phyloP scores from a whole-genome alignment of 2,888 invertebrate genomes.

The Eremobia ochroleuca region DNA sequence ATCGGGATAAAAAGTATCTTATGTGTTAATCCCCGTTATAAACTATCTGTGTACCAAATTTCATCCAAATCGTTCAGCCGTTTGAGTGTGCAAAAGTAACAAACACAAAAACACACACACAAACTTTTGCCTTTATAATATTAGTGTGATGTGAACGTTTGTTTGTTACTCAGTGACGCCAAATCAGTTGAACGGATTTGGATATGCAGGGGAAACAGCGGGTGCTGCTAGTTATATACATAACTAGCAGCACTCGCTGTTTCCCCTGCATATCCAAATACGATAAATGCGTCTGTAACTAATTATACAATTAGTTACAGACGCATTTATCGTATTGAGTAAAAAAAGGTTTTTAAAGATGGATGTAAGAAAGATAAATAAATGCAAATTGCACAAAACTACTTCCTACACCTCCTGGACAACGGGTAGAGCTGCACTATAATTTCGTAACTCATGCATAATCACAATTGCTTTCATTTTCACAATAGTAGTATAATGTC shows the following conservation, averaged over 20 bases:
- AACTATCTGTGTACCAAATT: too few species aligned
- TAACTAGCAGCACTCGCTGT: too few species aligned
- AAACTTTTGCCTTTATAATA: too few species aligned
- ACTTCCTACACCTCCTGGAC: too few species aligned
- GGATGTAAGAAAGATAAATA: background rate
- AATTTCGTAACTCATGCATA: background rate
- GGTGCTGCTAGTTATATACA: background rate
- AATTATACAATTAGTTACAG: too few species aligned
- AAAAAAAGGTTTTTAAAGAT: background rate
- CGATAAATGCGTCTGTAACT: too few species aligned
- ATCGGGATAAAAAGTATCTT: too few species aligned
- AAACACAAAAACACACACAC: too few species aligned
- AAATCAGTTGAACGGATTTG: background rate
- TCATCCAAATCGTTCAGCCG: too few species aligned
- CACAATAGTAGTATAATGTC: background rate
- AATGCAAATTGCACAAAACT: background rate
- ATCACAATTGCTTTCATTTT: constrained; percentile 4
- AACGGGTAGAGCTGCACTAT: background rate
- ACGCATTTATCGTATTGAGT: background rate
- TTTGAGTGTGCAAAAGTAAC: too few species aligned
- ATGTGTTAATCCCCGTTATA: too few species aligned
- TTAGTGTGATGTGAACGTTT: background rate
- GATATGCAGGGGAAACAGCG: background rate
- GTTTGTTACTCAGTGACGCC: background rate
- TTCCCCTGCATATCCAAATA: too few species aligned